Percentiles rank a stretch among this genome's conserved stretches.
Evolutionary conservation across 92 coral and sea anemone genomes (phyloP).

Genomic region (Umimayanthus chanpuru): DNA sequence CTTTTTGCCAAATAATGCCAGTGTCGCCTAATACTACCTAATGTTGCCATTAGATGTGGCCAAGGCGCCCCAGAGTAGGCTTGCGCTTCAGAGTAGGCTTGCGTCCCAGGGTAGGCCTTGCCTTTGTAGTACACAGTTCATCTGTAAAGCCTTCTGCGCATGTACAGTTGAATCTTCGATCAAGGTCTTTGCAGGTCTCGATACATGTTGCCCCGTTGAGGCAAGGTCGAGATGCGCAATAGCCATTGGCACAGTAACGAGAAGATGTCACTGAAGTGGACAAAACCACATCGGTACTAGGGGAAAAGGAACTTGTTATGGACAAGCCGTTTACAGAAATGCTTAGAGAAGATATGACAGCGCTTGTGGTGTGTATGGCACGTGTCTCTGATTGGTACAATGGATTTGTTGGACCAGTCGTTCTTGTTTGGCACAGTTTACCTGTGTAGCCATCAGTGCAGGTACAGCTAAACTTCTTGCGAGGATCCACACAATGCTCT

Average conservation of each 20-base stretch:
- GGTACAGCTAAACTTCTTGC: neutral
- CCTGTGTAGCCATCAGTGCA: conserved; percentile 10
- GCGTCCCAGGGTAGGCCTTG: too few relatives aligned
- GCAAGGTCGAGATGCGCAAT: neutral
- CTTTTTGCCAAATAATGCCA: too few relatives aligned
- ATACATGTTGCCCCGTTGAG: neutral
- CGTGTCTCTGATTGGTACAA: neutral
- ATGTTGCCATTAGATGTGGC: too few relatives aligned
- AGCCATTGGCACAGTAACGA: neutral
- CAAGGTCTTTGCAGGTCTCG: neutral
- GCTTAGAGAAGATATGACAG: neutral
- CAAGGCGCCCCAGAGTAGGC: too few relatives aligned
- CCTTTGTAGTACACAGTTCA: neutral
- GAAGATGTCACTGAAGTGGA: neutral
- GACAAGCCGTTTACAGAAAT: neutral
- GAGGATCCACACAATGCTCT: conserved; percentile 23
- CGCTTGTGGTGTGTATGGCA: neutral
- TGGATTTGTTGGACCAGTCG: neutral
- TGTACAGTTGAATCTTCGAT: neutral
- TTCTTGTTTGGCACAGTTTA: neutral
- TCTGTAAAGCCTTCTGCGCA: neutral
- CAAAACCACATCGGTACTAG: neutral
- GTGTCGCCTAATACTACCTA: too few relatives aligned
- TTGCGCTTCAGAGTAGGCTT: too few relatives aligned
- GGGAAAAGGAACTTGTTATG: too few relatives aligned